A percentile compares a stretch with the other conserved stretches of the same genome.
phyloP scores from a whole-genome alignment of 2,113 vertebrate genomes.

The Grammomys surdaster region DNA sequence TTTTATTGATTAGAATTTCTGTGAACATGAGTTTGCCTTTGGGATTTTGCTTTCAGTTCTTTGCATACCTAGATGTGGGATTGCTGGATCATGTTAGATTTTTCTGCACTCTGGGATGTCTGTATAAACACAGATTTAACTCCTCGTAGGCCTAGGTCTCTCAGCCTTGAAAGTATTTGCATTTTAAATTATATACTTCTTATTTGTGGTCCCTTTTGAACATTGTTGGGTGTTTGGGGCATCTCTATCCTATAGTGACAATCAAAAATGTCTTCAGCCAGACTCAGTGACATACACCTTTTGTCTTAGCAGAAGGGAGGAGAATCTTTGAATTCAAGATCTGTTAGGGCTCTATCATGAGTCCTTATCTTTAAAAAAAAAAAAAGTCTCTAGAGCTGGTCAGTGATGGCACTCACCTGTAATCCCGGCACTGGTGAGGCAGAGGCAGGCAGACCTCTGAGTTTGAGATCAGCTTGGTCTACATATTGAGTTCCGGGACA shows the following conservation, averaged over 20 bases:
- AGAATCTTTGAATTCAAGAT: neutral
- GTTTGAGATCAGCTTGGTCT: neutral
- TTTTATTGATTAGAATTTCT: neutral
- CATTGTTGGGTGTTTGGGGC: neutral
- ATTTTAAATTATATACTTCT: neutral
- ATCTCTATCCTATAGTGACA: neutral
- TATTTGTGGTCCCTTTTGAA: neutral
- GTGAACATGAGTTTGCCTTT: neutral
- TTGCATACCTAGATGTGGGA: neutral
- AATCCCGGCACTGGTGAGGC: neutral
- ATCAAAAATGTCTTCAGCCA: neutral
- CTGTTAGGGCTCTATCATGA: neutral
- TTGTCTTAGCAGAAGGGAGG: neutral
- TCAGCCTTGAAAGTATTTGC: neutral
- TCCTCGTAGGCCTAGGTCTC: neutral
- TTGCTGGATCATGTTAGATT: neutral
- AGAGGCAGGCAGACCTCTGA: neutral
- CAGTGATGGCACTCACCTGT: neutral
- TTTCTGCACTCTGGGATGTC: neutral
- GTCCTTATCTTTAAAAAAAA: neutral
- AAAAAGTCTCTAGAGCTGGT: neutral
- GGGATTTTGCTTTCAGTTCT: neutral
- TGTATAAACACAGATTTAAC: neutral
- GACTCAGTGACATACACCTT: neutral
- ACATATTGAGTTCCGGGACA: neutral